Evolutionary conservation across 2,888 invertebrate species (phyloP).

Genomic region (Diarsia mendica): DNA sequence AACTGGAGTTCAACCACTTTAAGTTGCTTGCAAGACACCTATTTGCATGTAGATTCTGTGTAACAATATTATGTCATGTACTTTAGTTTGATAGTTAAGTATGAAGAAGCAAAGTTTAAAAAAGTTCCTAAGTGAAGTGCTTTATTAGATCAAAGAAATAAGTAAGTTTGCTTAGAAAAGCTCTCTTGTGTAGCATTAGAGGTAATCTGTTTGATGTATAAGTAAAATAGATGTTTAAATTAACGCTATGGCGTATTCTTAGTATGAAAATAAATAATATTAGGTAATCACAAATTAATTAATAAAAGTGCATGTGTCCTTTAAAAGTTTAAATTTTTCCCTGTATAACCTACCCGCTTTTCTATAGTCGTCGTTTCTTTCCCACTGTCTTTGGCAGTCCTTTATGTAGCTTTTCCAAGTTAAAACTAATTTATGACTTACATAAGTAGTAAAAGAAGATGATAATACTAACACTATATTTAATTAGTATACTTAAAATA

Average conservation of each 20-base stretch:
- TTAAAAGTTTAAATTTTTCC: no score
- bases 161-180: not conserved
- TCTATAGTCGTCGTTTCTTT: no score
- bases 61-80: conserved; percentile 23
- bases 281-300: no score
- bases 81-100: conserved; percentile 23
- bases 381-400: no score
- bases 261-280: no score
- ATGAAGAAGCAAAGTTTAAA: conserved; percentile 19
- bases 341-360: no score
- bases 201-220: conserved; percentile 9
- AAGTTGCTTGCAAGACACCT: conserved; percentile 41
- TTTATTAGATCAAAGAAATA: conserved; percentile 19
- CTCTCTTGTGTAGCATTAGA: not conserved
- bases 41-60: conserved; percentile 47
- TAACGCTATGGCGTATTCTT: no score
- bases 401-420: no score
- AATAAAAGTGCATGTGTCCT: no score
- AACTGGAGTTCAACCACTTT: conserved; percentile 46
- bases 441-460: no score
- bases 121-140: conserved; percentile 14
- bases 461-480: no score
- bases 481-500: no score
- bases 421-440: not conserved
- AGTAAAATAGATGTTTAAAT: not conserved